Base-by-base conservation (phyloP, 2,888 invertebrate species). In the Alitta virens region DNA sequence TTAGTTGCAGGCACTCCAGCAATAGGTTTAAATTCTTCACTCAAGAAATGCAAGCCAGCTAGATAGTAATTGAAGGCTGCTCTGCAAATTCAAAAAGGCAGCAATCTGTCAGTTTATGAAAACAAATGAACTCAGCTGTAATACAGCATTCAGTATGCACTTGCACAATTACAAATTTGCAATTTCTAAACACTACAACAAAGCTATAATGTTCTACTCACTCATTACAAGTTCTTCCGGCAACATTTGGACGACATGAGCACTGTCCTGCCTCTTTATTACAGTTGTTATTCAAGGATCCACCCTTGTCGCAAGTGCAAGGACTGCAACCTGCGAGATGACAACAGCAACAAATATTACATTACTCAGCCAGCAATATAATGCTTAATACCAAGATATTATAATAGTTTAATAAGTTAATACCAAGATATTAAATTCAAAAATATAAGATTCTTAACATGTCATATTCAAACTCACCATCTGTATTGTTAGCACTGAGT, bases 231-330 rank as follows among this genome's bases (percentile, higher is more conserved):
- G 59, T 46, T 9, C 60, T 59, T 16, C 67, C 72, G 9, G 46
- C 46, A n/a, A 71, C 56, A 21, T 68, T 60, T 12, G 21, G 33
- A 49, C 62, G 62, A 63, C 75, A 75, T 1, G 56, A 24, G 58
- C 75, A 75, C 63, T 71, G 68, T 18, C 74, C 75, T 18, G 63
- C 65, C n/a, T 42, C 52, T 56, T 72, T 71, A 62, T 73, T 63
- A 63, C 75, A 75, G 1, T 56, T 40, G 12, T 55, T 40, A 24
- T 51, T 54, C 26, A 62, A 5, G 7, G 71, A 56, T 14, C 72
- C 74, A 14, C 74, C 74, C 12, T 63, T 53, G 49, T 72, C 70
- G 64, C 75, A 75, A 9, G 52, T 61, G 63, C 75, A 75, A 5
- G 64, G n/a, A 9, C 26, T 60, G 60, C 75, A 75, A 12, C 75